Evolutionary conservation across 2,888 invertebrate species (phyloP).

Genomic region (Pandemis cinnamomeana): DNA sequence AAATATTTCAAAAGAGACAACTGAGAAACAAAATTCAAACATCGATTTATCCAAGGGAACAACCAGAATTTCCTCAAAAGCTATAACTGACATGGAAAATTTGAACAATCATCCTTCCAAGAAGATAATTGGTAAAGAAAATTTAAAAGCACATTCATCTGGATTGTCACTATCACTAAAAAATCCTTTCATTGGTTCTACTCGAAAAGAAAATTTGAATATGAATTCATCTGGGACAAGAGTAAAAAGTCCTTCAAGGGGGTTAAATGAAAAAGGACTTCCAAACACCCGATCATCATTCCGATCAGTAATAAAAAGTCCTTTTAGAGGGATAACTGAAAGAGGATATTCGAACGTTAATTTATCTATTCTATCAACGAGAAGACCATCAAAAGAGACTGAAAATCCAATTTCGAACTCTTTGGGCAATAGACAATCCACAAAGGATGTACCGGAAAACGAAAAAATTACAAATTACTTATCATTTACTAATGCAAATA

Average conservation of each 20-base stretch:
- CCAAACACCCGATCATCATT: neutral
- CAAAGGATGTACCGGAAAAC: neutral
- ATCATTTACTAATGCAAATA: neutral
- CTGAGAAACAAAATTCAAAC: neutral
- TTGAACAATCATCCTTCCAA: neutral
- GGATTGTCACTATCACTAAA: neutral
- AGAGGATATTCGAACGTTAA: neutral
- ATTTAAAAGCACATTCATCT: neutral
- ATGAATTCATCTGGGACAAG: neutral
- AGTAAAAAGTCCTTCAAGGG: neutral
- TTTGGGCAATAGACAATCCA: neutral
- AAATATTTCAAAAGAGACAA: neutral
- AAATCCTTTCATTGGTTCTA: neutral
- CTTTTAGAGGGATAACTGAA: neutral
- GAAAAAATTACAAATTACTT: neutral
- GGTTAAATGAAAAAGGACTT: neutral
- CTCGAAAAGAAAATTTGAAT: neutral
- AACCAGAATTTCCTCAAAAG: neutral
- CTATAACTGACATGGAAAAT: neutral
- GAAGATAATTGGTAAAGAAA: neutral
- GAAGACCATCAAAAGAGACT: neutral
- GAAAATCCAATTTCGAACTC: neutral
- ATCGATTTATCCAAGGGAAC: neutral
- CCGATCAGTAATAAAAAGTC: neutral
- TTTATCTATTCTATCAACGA: neutral